A percentile compares a stretch with the other conserved stretches of the same genome.
Evolutionary conservation across 92 coral and sea anemone species (phyloP).

Genomic region (Phenganax marumi): DNA sequence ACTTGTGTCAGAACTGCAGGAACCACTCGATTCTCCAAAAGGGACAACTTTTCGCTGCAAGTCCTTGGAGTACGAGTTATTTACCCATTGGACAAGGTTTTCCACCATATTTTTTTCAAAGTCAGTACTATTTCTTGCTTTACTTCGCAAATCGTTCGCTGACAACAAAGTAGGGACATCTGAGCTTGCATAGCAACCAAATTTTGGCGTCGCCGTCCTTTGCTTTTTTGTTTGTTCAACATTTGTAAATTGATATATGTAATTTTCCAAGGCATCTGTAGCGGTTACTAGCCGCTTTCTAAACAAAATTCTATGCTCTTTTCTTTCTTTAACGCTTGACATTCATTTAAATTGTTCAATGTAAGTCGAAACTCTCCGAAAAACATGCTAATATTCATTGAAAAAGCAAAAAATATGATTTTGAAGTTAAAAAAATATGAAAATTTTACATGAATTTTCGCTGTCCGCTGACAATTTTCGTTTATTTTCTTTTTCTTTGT

Average conservation of each 20-base stretch:
- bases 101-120: conserved; percentile 77
- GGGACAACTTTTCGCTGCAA: conserved; percentile 74
- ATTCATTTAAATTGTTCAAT: no score
- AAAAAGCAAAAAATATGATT: no score
- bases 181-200: conserved; percentile 53
- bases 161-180: conserved; percentile 78
- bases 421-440: no score
- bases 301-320: no score
- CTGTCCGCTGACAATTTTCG: no score
- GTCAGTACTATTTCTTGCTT: conserved; percentile 24
- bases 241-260: conserved; percentile 80
- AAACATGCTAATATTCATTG: no score
- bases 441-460: no score
- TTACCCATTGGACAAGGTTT: conserved; percentile 86
- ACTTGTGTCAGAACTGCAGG: not conserved
- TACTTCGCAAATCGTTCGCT: conserved; percentile 33
- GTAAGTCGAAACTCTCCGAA: no score
- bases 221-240: conserved; percentile 55
- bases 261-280: conserved; percentile 80
- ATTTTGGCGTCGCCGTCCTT: conserved; percentile 39
- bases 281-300: conserved; percentile 44
- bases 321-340: no score
- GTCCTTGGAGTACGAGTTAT: conserved; percentile 75
- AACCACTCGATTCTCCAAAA: conserved; percentile 57
- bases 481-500: no score